A percentile compares a stretch with the other conserved stretches of the same genome.
Conservation (phyloP, 2,113 vertebrate genomes). For the Emydocephalus ijimae region DNA sequence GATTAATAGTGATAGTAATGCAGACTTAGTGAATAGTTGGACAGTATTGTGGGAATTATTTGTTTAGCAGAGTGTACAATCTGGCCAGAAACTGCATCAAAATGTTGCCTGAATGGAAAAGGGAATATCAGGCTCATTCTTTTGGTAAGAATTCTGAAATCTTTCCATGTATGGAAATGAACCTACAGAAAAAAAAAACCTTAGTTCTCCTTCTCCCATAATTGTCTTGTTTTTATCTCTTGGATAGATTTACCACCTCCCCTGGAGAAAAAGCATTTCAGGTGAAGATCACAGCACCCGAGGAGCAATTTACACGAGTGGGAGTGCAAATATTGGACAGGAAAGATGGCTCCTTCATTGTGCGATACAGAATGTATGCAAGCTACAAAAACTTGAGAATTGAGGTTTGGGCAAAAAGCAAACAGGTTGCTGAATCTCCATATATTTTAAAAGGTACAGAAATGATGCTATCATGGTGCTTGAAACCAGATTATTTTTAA, state of each 20-base stretch:
- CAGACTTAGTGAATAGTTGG: no score
- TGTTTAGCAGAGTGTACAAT: no score
- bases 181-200: neutral
- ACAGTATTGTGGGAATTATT: no score
- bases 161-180: neutral
- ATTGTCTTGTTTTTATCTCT: slow-evolving; percentile 16
- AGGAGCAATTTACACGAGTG: slow-evolving; percentile 87
- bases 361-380: slow-evolving; percentile 94
- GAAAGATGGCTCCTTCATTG: slow-evolving; percentile 92
- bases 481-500: neutral
- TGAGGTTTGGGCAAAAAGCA: slow-evolving; percentile 75
- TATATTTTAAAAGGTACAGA: slow-evolving; percentile 86
- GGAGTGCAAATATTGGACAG: slow-evolving; percentile 93
- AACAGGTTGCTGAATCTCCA: slow-evolving; percentile 85
- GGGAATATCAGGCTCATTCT: neutral
- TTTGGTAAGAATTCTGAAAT: neutral
- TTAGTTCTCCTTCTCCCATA: neutral
- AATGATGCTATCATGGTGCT: neutral
- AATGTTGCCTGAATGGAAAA: neutral
- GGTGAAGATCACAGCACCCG: slow-evolving; percentile 83
- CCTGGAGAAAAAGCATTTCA: slow-evolving; percentile 88
- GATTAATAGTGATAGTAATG: no score
- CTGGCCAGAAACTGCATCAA: neutral
- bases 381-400: slow-evolving; percentile 87
- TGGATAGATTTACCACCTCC: slow-evolving; percentile 82